Evolutionary conservation across 2,888 invertebrate species (phyloP).

Genomic region (Phaedon cochleariae): DNA sequence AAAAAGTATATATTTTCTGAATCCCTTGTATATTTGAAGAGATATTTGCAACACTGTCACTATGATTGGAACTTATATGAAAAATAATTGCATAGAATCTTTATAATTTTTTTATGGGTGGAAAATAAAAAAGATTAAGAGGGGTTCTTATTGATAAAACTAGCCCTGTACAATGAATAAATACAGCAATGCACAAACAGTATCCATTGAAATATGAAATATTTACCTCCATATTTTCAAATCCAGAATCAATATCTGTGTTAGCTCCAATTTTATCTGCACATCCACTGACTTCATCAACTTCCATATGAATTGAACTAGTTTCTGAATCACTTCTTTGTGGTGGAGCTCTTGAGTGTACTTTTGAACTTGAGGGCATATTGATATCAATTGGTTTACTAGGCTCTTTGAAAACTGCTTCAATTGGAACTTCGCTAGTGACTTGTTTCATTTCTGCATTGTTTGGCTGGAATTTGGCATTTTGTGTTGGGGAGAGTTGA

Average conservation of each 20-base stretch:
- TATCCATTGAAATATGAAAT: too few species aligned
- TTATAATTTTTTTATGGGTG: too few species aligned
- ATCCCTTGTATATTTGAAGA: too few species aligned
- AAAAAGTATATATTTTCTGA: too few species aligned
- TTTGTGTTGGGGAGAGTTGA: slow-evolving; percentile 23
- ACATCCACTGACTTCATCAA: slow-evolving; percentile 64
- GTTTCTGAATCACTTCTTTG: slow-evolving; percentile 62
- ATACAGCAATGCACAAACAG: too few species aligned
- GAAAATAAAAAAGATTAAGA: too few species aligned
- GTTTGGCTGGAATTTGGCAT: slow-evolving; percentile 16
- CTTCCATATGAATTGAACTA: slow-evolving; percentile 67
- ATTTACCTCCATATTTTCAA: slow-evolving; percentile 76
- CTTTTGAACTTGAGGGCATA: slow-evolving; percentile 54
- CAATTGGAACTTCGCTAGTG: too few species aligned
- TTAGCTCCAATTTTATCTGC: slow-evolving; percentile 61
- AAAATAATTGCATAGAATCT: too few species aligned
- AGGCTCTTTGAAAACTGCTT: slow-evolving; percentile 57
- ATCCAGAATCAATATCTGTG: slow-evolving; percentile 74
- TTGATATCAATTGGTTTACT: slow-evolving; percentile 59
- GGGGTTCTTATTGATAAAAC: too few species aligned
- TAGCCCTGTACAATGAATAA: too few species aligned
- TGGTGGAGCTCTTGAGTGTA: slow-evolving; percentile 50
- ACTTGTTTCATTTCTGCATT: slow-evolving; percentile 27
- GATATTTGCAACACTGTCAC: too few species aligned
- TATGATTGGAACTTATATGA: too few species aligned